Evolutionary conservation across 2,797 vertebrate genomes (phyloP).

Genomic region (Streptopelia turtur): DNA sequence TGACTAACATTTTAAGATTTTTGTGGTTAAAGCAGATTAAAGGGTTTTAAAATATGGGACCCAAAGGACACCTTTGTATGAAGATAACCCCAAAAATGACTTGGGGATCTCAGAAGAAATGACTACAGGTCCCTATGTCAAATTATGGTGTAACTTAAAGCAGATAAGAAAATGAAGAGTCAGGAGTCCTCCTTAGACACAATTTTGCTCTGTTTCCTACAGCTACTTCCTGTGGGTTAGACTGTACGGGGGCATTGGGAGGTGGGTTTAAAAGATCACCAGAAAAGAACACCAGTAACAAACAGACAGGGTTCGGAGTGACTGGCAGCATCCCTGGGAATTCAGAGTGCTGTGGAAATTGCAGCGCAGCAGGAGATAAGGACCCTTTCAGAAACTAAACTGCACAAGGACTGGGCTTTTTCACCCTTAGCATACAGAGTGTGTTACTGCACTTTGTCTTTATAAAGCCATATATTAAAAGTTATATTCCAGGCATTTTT

Average conservation of each 20-base stretch:
- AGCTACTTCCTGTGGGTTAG: neutral
- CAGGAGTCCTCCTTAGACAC: neutral
- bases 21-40: neutral
- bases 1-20: neutral
- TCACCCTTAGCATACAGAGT: neutral
- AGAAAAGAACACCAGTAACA: neutral
- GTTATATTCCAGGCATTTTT: neutral
- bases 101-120: neutral
- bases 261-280: neutral
- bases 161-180: neutral
- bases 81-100: neutral
- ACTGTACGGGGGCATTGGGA: neutral
- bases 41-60: neutral
- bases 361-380: neutral
- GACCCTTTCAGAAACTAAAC: neutral
- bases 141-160: neutral
- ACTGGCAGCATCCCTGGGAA: neutral
- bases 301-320: neutral
- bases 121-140: neutral
- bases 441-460: neutral
- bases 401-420: neutral
- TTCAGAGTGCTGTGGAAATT: neutral
- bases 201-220: neutral
- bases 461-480: neutral
- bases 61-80: neutral